Evolutionary conservation across 2,888 invertebrate species (phyloP).

Genomic region (Ernsta delagoae): DNA sequence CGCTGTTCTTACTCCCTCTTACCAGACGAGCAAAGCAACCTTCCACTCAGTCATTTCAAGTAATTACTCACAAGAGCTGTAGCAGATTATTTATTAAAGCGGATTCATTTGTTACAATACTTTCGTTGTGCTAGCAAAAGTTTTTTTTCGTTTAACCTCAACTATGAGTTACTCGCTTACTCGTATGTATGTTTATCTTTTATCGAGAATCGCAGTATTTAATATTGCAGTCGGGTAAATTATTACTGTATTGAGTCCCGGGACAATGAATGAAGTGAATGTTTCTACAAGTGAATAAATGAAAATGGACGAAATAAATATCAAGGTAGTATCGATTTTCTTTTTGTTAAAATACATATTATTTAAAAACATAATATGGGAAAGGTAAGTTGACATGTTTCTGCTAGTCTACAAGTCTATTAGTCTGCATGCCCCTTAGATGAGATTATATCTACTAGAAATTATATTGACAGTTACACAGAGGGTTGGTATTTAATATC

Average conservation of each 20-base stretch:
- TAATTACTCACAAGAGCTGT: constrained; percentile 34
- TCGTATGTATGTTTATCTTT: background rate
- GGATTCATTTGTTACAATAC: constrained; percentile 35
- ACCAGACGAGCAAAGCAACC: constrained; percentile 30
- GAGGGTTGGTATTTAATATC: no score
- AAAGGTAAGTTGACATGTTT: no score
- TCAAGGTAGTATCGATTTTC: no score
- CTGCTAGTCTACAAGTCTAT: no score
- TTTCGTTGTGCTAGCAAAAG: constrained; percentile 18
- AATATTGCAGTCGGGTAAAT: background rate
- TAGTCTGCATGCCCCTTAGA: no score
- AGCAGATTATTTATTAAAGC: constrained; percentile 37
- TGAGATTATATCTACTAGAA: no score
- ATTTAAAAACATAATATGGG: no score
- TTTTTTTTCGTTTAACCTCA: constrained; percentile 12
- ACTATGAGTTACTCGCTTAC: background rate
- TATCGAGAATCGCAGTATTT: background rate
- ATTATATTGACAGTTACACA: no score
- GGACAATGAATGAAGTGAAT: no score
- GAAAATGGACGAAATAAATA: no score
- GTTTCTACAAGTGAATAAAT: no score
- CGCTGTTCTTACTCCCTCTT: constrained; percentile 29
- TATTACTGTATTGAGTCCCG: background rate
- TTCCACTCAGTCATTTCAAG: constrained; percentile 38
- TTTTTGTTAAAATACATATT: no score